Evolutionary conservation across 2,113 vertebrate species (phyloP).

Genomic region (Athene noctua): DNA sequence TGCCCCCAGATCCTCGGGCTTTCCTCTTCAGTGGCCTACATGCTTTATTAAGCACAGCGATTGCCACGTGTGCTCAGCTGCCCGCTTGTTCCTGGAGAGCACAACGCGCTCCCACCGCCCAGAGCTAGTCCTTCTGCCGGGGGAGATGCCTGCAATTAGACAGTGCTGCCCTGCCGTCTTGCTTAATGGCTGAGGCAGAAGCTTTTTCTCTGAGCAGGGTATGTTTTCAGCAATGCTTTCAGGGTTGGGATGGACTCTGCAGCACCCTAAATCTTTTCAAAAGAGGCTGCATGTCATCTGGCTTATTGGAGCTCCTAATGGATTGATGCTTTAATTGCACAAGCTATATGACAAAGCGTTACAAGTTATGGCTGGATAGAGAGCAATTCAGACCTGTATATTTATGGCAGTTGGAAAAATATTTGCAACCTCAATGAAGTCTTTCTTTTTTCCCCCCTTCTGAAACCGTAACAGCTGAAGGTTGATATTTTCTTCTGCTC

Average conservation of each 20-base stretch:
- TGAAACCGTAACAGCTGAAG: background rate
- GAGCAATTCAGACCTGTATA: background rate
- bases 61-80: background rate
- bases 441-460: background rate
- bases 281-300: background rate
- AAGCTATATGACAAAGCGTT: background rate
- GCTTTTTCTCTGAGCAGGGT: background rate
- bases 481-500: background rate
- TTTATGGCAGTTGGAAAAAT: background rate
- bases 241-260: background rate
- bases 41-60: background rate
- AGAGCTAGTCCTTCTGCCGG: fast-evolving
- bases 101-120: background rate
- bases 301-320: background rate
- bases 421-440: background rate
- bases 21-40: background rate
- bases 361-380: background rate
- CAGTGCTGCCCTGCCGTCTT: background rate
- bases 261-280: background rate
- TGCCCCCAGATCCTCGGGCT: background rate
- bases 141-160: background rate
- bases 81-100: background rate
- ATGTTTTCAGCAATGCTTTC: background rate
- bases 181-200: background rate
- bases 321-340: background rate